A percentile compares a stretch with the other conserved stretches of the same genome.
Evolutionary conservation across 2,888 invertebrate genomes (phyloP).

Genomic region (Protodeltote pygarga): DNA sequence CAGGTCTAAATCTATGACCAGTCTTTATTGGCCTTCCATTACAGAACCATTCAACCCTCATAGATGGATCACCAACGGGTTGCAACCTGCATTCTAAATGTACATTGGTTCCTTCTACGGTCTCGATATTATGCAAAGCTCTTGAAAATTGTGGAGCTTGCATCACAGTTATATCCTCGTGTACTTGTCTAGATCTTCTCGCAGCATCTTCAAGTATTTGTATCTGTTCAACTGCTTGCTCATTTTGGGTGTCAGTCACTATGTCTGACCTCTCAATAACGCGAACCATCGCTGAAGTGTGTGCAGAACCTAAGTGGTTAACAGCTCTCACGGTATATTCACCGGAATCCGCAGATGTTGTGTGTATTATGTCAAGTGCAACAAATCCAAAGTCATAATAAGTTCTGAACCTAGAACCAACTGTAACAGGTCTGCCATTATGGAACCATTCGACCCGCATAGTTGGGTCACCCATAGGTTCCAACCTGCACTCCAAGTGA

Average conservation of each 20-base stretch:
- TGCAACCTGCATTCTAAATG: conserved; percentile 96
- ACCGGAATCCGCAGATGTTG: conserved; percentile 97
- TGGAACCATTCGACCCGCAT: conserved; percentile 99
- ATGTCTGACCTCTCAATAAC: conserved; percentile 94
- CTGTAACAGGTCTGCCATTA: conserved; percentile 95
- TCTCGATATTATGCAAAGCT: conserved; percentile 95
- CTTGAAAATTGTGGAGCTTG: conserved; percentile 96
- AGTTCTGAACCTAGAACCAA: conserved; percentile 96
- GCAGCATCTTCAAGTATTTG: conserved; percentile 95
- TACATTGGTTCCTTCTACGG: conserved; percentile 95
- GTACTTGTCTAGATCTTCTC: conserved; percentile 89
- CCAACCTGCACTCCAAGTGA: conserved; percentile 96
- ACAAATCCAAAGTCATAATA: conserved; percentile 99
- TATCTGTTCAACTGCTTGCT: conserved; percentile 96
- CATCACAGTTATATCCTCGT: conserved; percentile 93
- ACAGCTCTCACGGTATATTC: conserved; percentile 98
- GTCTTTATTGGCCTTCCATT: conserved; percentile 97
- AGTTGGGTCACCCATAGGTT: conserved; percentile 98
- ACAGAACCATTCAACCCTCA: conserved; percentile 98
- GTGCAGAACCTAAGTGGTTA: conserved; percentile 97
- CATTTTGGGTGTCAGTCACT: conserved; percentile 96
- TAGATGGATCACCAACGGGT: conserved; percentile 96
- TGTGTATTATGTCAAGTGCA: conserved; percentile 97
- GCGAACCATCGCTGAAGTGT: conserved; percentile 95
- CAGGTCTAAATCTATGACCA: conserved; percentile 97